These are phyloP conservation scores for Brevimyrus niger DNA, from an alignment of 2,113 vertebrate species.

Conservation along the genomic window DNA sequence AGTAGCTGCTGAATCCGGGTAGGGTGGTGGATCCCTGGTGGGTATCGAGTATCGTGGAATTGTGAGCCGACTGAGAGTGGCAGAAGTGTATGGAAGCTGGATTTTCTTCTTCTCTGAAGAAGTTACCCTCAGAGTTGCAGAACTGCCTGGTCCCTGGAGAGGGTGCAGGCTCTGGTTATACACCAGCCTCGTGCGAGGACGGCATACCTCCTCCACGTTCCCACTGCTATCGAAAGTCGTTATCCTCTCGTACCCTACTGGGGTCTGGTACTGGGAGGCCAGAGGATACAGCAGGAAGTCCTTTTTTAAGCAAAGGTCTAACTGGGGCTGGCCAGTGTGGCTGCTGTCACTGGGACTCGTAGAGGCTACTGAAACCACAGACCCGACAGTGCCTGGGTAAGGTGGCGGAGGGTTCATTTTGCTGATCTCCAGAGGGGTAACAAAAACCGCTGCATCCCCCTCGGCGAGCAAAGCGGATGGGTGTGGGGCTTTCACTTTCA, in stretches of 20 bases:
- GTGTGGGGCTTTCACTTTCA: slow-evolving; percentile 62
- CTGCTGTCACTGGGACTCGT: slow-evolving; percentile 60
- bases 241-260: slow-evolving; percentile 90
- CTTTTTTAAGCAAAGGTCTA: slow-evolving; percentile 81
- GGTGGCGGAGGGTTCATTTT: slow-evolving; percentile 87
- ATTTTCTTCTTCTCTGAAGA: slow-evolving; percentile 83
- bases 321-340: slow-evolving; percentile 58
- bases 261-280: slow-evolving; percentile 76
- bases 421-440: slow-evolving; percentile 67
- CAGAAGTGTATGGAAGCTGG: slow-evolving; percentile 84
- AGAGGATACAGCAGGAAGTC: slow-evolving; percentile 77
- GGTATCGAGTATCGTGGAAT: slow-evolving; percentile 91
- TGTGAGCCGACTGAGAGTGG: slow-evolving; percentile 84
- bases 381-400: slow-evolving; percentile 77
- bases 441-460: slow-evolving; percentile 59
- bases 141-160: slow-evolving; percentile 76
- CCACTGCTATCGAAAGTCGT: slow-evolving; percentile 98
- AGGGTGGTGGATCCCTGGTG: slow-evolving; percentile 85
- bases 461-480: slow-evolving; percentile 60
- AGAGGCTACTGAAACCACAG: slow-evolving; percentile 51
- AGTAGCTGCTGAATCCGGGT: slow-evolving; percentile 75
- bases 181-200: slow-evolving; percentile 80
- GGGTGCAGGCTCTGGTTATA: slow-evolving; percentile 81
- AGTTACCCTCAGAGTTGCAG: slow-evolving; percentile 81
- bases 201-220: slow-evolving; percentile 94